A percentile compares a stretch with the other conserved stretches of the same genome.
Evolutionary conservation across 2,113 vertebrate genomes (phyloP).

Genomic region (Lynx canadensis): DNA sequence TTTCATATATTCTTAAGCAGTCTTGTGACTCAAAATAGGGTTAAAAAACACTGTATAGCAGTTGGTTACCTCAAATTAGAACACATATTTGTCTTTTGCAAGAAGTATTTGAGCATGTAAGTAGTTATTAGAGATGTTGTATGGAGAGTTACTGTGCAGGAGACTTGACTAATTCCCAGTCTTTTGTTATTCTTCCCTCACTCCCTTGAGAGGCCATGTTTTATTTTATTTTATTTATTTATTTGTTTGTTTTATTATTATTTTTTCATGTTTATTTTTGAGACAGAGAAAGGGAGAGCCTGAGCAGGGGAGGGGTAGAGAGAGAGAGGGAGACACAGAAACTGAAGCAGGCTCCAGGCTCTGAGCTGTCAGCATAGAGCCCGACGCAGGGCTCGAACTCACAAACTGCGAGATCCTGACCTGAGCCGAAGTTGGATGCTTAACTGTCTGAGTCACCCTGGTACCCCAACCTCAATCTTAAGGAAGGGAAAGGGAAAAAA

Average conservation of each 20-base stretch:
- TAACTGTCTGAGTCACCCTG: neutral
- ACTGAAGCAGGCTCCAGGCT: neutral
- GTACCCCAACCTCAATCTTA: neutral
- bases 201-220: neutral
- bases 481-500: neutral
- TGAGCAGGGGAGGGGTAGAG: no score
- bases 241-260: neutral
- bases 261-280: neutral
- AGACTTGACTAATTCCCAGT: neutral
- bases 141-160: neutral
- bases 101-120: neutral
- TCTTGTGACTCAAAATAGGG: neutral
- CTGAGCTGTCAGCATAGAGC: no score
- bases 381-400: neutral
- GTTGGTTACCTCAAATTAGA: neutral
- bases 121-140: neutral
- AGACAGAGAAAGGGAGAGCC: neutral
- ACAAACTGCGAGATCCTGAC: neutral
- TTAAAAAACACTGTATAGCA: neutral
- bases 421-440: neutral
- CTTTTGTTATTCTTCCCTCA: neutral
- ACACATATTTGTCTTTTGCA: neutral
- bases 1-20: conserved; percentile 6
- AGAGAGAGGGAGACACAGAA: no score
- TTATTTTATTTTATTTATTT: neutral